Evolutionary conservation across 2,888 invertebrate genomes (phyloP).

Genomic region (Drosophila nigritarsus): DNA sequence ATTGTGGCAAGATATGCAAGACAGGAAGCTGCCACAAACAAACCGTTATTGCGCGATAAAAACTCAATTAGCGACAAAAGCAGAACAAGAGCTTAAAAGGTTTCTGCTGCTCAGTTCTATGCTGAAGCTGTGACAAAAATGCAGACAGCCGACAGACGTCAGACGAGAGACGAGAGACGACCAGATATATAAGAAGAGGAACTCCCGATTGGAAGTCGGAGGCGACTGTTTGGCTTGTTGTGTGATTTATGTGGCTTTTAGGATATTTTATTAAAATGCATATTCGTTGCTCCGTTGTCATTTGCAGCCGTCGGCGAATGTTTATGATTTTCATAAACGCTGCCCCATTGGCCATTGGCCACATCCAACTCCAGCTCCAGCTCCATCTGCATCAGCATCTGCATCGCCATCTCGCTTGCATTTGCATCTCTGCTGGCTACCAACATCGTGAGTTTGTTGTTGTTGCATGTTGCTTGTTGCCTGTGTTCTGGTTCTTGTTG

Average conservation of each 20-base stretch:
- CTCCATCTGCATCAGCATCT: conserved; percentile 35
- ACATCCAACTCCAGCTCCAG: neutral
- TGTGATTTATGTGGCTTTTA: conserved; percentile 85
- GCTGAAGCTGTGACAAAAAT: conserved; percentile 8
- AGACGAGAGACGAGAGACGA: neutral
- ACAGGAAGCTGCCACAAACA: conserved; percentile 41
- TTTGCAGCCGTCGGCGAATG: conserved; percentile 79
- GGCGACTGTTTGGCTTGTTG: conserved; percentile 14
- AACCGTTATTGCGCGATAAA: conserved; percentile 53
- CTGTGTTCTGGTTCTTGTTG: conserved; percentile 51
- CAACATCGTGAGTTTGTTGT: conserved; percentile 37
- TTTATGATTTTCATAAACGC: conserved; percentile 85
- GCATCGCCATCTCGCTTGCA: conserved; percentile 15
- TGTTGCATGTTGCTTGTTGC: conserved; percentile 8
- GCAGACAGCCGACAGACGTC: neutral
- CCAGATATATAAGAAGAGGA: neutral
- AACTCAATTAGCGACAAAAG: conserved; percentile 37
- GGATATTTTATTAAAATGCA: conserved; percentile 86
- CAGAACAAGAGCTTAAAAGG: conserved; percentile 2
- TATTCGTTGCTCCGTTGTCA: conserved; percentile 85
- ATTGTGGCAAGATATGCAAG: conserved; percentile 11
- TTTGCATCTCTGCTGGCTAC: conserved; percentile 48
- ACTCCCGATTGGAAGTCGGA: neutral
- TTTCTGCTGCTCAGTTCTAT: neutral
- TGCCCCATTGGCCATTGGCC: conserved; percentile 54